Conservation (phyloP, 2,888 invertebrate species). For the Hydriomena furcata region DNA sequence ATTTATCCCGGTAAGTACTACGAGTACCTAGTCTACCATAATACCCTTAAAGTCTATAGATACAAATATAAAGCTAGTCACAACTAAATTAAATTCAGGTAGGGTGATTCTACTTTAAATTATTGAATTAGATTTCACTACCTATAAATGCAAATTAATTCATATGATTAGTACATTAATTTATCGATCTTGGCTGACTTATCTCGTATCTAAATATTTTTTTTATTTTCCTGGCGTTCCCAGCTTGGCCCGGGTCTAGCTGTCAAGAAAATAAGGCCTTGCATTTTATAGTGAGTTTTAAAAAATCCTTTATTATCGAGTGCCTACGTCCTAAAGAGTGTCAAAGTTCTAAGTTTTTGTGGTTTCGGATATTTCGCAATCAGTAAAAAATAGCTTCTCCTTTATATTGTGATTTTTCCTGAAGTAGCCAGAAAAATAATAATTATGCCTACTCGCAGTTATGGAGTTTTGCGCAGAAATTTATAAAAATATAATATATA, state of each 20-base stretch:
- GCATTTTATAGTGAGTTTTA: no score
- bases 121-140: not conserved
- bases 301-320: no score
- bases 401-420: no score
- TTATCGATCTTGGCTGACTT: not conserved
- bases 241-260: no score
- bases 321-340: no score
- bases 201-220: not conserved
- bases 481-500: not conserved
- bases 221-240: no score
- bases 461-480: not conserved
- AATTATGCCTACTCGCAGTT: no score
- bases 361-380: no score
- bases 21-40: conserved; percentile 1
- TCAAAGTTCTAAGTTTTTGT: no score
- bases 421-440: no score
- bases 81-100: conserved; percentile 17
- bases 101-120: not conserved
- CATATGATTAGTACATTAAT: not conserved
- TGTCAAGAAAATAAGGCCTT: no score
- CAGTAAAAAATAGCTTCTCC: no score
- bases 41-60: not conserved
- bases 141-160: not conserved
- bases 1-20: not conserved
- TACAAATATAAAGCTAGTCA: conserved; percentile 16